Percentiles rank a stretch among this genome's conserved stretches.
These are phyloP conservation scores for Pangasius larnaudii DNA, from an alignment of 2,797 vertebrate species.

Conservation along the genomic window DNA sequence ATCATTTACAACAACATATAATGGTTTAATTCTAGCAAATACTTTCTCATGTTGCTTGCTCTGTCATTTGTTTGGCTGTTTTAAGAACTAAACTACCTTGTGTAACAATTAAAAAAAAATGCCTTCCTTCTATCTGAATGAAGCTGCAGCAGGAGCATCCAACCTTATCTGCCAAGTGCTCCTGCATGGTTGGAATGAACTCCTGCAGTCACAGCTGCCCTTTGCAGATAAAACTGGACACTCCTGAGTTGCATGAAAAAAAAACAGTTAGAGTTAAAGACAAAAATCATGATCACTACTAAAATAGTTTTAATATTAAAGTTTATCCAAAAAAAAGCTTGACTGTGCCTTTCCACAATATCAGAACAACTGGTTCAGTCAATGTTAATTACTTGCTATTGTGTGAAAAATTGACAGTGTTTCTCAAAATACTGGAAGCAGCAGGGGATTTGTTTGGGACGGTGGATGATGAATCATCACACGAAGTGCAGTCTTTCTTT, in stretches of 20 bases:
- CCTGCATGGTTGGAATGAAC: not conserved
- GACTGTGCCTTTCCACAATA: not conserved
- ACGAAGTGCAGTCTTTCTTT: not conserved
- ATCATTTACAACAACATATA: not conserved
- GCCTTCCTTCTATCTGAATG: not conserved
- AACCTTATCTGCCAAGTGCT: not conserved
- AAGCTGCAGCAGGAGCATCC: not conserved
- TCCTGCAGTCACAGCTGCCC: not conserved
- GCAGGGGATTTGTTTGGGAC: conserved; percentile 23
- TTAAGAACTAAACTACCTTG: not conserved
- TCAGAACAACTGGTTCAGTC: conserved; percentile 12
- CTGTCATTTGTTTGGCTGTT: not conserved
- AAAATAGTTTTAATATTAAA: not conserved
- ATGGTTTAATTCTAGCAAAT: not conserved
- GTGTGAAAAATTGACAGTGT: conserved; percentile 21
- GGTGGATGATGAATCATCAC: conserved; percentile 33
- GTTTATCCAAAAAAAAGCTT: not conserved
- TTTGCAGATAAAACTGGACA: not conserved
- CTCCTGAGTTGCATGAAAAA: not conserved
- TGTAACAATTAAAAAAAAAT: not conserved
- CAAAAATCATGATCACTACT: not conserved
- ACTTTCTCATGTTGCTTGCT: not conserved
- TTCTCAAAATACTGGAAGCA: conserved; percentile 20
- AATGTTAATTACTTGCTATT: conserved; percentile 30
- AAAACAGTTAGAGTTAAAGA: not conserved